phyloP scores from a whole-genome alignment of 2,113 vertebrate genomes.

The Ptychochromis oligacanthus region DNA sequence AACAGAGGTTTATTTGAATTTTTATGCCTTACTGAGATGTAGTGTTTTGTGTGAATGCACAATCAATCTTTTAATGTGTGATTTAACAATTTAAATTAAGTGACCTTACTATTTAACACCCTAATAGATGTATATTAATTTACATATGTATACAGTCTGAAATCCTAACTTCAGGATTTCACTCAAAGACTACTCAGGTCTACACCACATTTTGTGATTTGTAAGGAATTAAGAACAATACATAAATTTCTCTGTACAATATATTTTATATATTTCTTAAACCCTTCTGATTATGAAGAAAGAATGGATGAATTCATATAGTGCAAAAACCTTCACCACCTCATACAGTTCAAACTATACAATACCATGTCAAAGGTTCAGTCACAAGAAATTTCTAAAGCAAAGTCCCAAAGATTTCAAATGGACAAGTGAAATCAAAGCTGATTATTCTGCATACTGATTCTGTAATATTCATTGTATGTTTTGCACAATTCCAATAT shows the following conservation, averaged over 20 bases:
- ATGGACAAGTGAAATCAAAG: conserved; percentile 14
- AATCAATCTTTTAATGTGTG: background rate
- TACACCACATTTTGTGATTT: conserved; percentile 30
- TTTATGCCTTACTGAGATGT: background rate
- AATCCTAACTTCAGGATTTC: conserved; percentile 33
- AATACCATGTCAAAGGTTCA: conserved; percentile 11
- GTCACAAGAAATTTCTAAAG: conserved; percentile 19
- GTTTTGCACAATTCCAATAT: conserved; percentile 4
- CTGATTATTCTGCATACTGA: conserved; percentile 41
- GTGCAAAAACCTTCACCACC: conserved; percentile 60
- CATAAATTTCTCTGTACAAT: conserved; percentile 56
- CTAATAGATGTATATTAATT: conserved; percentile 69
- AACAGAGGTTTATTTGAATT: background rate
- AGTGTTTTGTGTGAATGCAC: background rate
- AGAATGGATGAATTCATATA: conserved; percentile 40
- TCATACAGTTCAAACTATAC: conserved; percentile 35
- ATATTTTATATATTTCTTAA: conserved; percentile 26
- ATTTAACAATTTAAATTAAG: conserved; percentile 8
- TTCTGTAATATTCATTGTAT: conserved; percentile 19
- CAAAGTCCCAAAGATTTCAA: conserved; percentile 22
- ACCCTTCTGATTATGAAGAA: conserved; percentile 27
- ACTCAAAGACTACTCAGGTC: conserved; percentile 24
- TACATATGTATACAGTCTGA: conserved; percentile 69
- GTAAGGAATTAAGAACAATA: conserved; percentile 32
- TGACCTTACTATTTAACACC: conserved; percentile 21